Base-by-base conservation (phyloP, 2,888 invertebrate species). In the Lapara coniferarum region DNA sequence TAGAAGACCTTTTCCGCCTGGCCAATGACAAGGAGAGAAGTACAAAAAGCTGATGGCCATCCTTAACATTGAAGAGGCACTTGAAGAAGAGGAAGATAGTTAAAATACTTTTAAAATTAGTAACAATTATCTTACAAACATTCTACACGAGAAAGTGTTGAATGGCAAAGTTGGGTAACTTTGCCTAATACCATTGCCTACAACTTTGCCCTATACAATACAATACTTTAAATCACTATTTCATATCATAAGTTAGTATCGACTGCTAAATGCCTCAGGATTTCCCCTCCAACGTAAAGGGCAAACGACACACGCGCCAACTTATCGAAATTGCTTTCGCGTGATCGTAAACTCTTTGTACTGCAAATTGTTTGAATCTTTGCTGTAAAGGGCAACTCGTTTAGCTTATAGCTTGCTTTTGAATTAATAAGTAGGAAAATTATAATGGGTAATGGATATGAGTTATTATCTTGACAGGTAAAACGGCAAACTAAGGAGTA, bases 301-400 rank as follows among this genome's bases (percentile, higher is more conserved):
- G 74, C 75, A 71, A 77, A 80, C 77, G 76, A 77, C 83, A 85
- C 79, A 80, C 82, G 79, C 79, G 77, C 79, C 79, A 78, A 80
- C 79, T 73, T 77, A 77, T 77, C 72, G 78, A 85, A 86, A 87
- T 86, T 85, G 85, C 82, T 79, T 72, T 87, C 80, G 85, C 87
- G 86, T 87, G 87, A 75, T 79, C 81, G 81, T 85, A 85, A 88
- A 85, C 85, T 81, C 83, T 79, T 83, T 77, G 75, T 78, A 79
- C 78, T 80, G 84, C 79, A 87, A 85, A 86, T 86, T 84, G 85
- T 86, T 85, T 82, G 80, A 82, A 84, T 79, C 82, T 78, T 78
- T 81, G 81, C 75, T 78, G 79, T 77, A 74, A 81, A 80, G 78
- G 76, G 75, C 76, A 74, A 73, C 76, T 72, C 67, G 63, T 73